These are phyloP conservation scores for Oncorhynchus nerka DNA, from an alignment of 2,113 vertebrate species.

Conservation along the genomic window DNA sequence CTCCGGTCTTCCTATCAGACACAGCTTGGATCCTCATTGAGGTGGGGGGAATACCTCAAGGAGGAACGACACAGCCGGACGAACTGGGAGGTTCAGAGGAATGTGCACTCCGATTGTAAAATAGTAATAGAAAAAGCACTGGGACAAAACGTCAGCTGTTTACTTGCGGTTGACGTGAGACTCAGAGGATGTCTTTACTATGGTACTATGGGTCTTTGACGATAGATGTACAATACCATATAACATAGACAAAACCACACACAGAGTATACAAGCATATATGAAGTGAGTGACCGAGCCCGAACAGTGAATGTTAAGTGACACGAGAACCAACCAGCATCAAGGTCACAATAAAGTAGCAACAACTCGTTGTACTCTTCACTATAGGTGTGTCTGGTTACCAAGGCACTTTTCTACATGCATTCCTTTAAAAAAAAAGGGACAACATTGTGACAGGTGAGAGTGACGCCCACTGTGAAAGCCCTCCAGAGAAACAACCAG, in stretches of 20 bases:
- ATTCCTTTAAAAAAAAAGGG: neutral
- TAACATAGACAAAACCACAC: no score
- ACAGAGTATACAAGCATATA: neutral
- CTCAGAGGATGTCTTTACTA: no score
- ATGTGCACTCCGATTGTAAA: neutral
- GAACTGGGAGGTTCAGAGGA: neutral
- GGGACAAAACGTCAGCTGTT: no score
- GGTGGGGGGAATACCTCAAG: neutral
- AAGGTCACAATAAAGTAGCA: neutral
- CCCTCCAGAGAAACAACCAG: neutral
- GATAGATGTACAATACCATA: no score
- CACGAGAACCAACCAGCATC: neutral
- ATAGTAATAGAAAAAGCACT: neutral
- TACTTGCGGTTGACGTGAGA: no score
- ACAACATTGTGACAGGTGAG: conserved; percentile 14
- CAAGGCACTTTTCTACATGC: neutral
- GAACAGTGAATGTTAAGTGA: neutral
- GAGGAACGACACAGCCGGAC: neutral
- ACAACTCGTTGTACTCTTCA: neutral
- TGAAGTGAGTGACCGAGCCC: no score
- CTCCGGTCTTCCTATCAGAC: neutral
- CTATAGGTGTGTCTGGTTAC: neutral
- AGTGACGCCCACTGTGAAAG: neutral
- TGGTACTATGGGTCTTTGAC: no score
- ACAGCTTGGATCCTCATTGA: conserved; percentile 12